Evolutionary conservation across 2,888 invertebrate species (phyloP).

Genomic region (Callinectes sapidus): DNA sequence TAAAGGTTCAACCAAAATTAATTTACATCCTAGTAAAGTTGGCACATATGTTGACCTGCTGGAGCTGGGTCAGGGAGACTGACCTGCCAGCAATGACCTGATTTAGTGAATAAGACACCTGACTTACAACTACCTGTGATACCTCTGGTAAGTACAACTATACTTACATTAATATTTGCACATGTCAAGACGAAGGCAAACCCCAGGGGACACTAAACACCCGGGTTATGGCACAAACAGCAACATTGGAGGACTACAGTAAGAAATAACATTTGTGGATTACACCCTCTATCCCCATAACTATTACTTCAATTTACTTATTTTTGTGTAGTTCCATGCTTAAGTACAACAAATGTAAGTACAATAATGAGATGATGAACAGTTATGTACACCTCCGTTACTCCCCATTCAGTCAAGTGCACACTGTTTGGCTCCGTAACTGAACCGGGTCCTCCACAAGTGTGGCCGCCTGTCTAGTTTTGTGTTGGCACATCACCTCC

Average conservation of each 20-base stretch:
- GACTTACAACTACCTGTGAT: constrained; percentile 67
- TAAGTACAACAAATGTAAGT: constrained; percentile 69
- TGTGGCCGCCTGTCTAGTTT: neutral
- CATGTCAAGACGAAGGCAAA: constrained; percentile 68
- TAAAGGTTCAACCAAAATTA: neutral
- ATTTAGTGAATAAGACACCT: constrained; percentile 46
- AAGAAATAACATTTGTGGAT: constrained; percentile 50
- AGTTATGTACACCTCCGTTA: constrained; percentile 60
- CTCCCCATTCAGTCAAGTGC: neutral
- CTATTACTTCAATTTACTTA: constrained; percentile 48
- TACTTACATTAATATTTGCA: constrained; percentile 71
- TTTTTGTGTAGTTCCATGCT: constrained; percentile 64
- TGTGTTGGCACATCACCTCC: constrained; percentile 56
- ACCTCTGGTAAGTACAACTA: constrained; percentile 69
- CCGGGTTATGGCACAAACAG: constrained; percentile 69
- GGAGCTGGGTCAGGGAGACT: neutral
- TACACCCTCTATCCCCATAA: constrained; percentile 57
- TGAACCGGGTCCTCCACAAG: neutral
- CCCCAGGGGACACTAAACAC: constrained; percentile 59
- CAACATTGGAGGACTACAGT: constrained; percentile 55
- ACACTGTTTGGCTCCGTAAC: constrained; percentile 8
- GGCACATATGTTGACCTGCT: constrained; percentile 27
- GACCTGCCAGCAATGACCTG: constrained; percentile 19
- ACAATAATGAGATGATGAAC: constrained; percentile 68
- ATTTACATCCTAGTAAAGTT: constrained; percentile 31